These are phyloP conservation scores for Peromyscus californicus DNA, from an alignment of 2,113 vertebrate species.

Conservation along the genomic window DNA sequence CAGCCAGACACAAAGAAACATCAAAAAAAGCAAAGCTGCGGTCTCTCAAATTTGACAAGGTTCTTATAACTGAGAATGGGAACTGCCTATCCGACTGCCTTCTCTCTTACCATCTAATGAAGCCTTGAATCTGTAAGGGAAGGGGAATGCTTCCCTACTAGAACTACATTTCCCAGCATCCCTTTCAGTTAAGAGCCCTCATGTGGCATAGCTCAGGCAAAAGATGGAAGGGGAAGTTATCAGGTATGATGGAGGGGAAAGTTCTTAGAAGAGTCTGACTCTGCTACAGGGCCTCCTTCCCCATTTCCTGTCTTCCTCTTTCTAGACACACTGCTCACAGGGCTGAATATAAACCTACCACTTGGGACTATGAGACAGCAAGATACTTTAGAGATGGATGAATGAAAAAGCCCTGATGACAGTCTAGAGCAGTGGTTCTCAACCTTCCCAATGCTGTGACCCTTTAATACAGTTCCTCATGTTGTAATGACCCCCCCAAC, in stretches of 20 bases:
- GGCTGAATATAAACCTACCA: neutral
- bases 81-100: neutral
- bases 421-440: neutral
- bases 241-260: neutral
- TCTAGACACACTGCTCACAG: neutral
- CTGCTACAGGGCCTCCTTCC: neutral
- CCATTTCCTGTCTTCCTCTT: neutral
- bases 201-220: neutral
- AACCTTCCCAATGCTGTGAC: neutral
- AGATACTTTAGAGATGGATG: neutral
- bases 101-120: neutral
- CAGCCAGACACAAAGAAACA: neutral
- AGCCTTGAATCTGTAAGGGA: neutral
- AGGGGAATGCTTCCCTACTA: neutral
- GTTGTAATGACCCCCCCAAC: neutral
- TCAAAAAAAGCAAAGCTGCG: neutral
- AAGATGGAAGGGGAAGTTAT: neutral
- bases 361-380: neutral
- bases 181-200: neutral
- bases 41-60: neutral
- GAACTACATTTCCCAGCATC: neutral
- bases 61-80: neutral
- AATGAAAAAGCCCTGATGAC: neutral
- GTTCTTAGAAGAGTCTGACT: neutral
- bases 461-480: neutral